A percentile compares a stretch with the other conserved stretches of the same genome.
These are phyloP conservation scores for Dromaius novaehollandiae DNA, from an alignment of 2,113 vertebrate species.

Conservation along the genomic window DNA sequence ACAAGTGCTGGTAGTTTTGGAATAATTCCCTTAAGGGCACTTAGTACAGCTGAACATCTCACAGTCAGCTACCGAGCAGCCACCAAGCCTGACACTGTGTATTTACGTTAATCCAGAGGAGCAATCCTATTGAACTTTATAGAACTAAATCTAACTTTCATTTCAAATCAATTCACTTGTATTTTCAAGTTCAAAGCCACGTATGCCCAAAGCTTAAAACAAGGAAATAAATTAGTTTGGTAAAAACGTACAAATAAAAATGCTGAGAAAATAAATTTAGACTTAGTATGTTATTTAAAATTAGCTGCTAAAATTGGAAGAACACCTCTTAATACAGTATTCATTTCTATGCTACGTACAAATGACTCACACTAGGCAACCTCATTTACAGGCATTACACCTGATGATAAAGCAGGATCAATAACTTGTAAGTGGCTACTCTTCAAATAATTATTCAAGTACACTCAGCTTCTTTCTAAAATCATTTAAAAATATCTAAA, in stretches of 20 bases:
- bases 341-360: not conserved
- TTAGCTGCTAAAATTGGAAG: not conserved
- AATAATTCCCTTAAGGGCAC: not conserved
- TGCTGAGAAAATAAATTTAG: rapidly evolving
- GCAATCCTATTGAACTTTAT: not conserved
- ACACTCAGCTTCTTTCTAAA: not conserved
- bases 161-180: not conserved
- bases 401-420: not conserved
- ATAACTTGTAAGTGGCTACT: not conserved
- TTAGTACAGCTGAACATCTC: not conserved
- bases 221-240: not conserved
- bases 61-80: not conserved
- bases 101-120: not conserved
- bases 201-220: not conserved
- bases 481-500: not conserved
- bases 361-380: not conserved
- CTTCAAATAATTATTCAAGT: not conserved
- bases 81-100: not conserved
- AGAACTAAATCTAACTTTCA: not conserved
- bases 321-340: not conserved
- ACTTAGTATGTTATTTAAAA: not conserved
- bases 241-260: not conserved
- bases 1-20: not conserved
- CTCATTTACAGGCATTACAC: not conserved
- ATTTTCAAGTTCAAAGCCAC: not conserved